Evolutionary conservation across 2,797 vertebrate genomes (phyloP).

Genomic region (Rhinella marina): DNA sequence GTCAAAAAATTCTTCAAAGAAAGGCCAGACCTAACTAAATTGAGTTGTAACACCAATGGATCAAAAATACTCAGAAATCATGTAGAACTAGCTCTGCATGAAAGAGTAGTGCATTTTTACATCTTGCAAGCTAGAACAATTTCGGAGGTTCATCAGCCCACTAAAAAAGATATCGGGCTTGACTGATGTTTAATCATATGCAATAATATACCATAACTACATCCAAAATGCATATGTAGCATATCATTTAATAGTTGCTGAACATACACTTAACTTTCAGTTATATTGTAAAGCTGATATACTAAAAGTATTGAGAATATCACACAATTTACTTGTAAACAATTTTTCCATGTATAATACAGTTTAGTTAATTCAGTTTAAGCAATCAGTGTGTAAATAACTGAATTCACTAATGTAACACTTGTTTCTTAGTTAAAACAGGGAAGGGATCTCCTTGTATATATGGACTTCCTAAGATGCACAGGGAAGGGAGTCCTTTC

Average conservation of each 20-base stretch:
- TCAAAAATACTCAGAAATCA: conserved; percentile 1
- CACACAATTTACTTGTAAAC: background rate
- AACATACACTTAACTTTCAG: background rate
- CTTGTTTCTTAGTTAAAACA: background rate
- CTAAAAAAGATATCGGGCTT: background rate
- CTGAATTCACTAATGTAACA: background rate
- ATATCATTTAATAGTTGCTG: background rate
- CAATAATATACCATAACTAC: background rate
- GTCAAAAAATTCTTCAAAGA: conserved; percentile 22
- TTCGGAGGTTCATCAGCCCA: background rate
- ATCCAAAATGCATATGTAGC: background rate
- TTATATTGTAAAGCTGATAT: background rate
- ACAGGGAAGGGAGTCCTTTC: no score
- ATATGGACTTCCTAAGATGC: no score
- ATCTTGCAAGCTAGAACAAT: background rate
- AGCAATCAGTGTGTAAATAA: background rate
- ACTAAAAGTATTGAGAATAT: background rate
- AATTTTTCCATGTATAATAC: background rate
- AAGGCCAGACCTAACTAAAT: conserved; percentile 20
- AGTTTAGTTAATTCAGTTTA: background rate
- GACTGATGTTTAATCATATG: background rate
- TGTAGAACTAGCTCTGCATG: background rate
- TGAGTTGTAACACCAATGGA: background rate
- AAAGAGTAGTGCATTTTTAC: background rate
- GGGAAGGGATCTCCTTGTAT: background rate